Base-by-base conservation (phyloP, 2,797 vertebrate genomes). In the Characodon lateralis region DNA sequence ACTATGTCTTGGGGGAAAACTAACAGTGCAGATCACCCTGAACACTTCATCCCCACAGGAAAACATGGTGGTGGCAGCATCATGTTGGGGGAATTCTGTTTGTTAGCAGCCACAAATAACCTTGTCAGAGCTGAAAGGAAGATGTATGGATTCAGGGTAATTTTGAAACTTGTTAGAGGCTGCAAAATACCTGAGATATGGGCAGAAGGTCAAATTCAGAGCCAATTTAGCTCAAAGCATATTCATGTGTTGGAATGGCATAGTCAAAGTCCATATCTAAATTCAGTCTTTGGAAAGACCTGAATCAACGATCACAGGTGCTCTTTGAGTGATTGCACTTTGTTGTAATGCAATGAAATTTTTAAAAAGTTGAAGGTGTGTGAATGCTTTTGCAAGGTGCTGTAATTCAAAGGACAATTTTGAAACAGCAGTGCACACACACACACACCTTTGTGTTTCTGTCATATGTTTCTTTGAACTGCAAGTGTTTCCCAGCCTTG, bases 381-480 rank as follows among this genome's bases (percentile, higher is more conserved):
- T 65, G 18, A 39, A 4, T 10, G 28, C 6, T 39, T 65, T 1
- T 20, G 31, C 18, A 22, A 39, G 6, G 61, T 7, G 18, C 20
- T 10, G 16, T 18, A 61, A 13, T 65, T 22, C 39, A 26, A 18
- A 65, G 28, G 31, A 22, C 14, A 70, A 75, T 74, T 72, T 9
- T 59, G n/a, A 77, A 41, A 26, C 22, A 71, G 13, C 6, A 3
- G 26, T 89, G 89, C 85, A 97, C 97, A n/a, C 26, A 8, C 26
- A 12, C 6, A 76, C 90, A 89, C 85, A 97, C 97, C 82, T 97
- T 97, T 22, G 94, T 96, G 69, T 97, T 94, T 22, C 96, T 90
- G 88, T 98, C 96, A 0, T 96, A 96, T 0, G 87, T 94, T 89
- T 97, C 96, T 87, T 96, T 97, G 90, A 97, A 96, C 87, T 96